A percentile compares a stretch with the other conserved stretches of the same genome.
Conservation (phyloP, 2,113 vertebrate genomes). For the Etia nguti region DNA sequence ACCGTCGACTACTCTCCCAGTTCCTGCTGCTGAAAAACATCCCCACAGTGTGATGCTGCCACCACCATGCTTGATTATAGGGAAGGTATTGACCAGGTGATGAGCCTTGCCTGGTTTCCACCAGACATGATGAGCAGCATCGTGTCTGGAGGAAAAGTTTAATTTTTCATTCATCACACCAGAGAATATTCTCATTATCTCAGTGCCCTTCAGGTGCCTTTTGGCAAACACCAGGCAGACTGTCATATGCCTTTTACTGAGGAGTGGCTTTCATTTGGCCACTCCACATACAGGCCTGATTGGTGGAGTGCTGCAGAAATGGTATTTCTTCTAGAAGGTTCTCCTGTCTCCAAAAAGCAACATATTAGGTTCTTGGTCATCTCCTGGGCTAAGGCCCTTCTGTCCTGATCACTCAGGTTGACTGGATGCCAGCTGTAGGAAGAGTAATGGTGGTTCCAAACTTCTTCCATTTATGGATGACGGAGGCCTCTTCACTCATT, state of each 20-base stretch:
- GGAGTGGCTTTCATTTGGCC: background rate
- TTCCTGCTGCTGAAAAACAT: background rate
- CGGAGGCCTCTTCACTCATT: rapidly evolving
- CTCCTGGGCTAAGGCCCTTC: background rate
- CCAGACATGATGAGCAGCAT: background rate
- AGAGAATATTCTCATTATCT: background rate
- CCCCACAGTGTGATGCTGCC: background rate
- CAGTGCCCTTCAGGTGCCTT: background rate
- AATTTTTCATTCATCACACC: background rate
- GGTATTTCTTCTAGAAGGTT: background rate
- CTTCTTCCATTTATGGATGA: no score
- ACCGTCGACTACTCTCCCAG: no score
- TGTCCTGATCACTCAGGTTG: background rate
- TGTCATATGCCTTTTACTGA: background rate
- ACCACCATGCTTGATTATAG: background rate
- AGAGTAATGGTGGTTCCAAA: background rate
- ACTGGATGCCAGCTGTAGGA: no score
- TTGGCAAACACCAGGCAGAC: background rate
- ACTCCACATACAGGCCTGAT: background rate
- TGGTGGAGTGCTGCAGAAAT: background rate
- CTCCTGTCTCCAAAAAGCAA: background rate
- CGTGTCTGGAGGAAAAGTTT: background rate
- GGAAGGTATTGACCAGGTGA: background rate
- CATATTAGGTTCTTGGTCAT: background rate
- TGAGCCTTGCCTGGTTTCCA: background rate